phyloP scores from a whole-genome alignment of 2,113 vertebrate species.

The Orientallactaga bullata region DNA sequence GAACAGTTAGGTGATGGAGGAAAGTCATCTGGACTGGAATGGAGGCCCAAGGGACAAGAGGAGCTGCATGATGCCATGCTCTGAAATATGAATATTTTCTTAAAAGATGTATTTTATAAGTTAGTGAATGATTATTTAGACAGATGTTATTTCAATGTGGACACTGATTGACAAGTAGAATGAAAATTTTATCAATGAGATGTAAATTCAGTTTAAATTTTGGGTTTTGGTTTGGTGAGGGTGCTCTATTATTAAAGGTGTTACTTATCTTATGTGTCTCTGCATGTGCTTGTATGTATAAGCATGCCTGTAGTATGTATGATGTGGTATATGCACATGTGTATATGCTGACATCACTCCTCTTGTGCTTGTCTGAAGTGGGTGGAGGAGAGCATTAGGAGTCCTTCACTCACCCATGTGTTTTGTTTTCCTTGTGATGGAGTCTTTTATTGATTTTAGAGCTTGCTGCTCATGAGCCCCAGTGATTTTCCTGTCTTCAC shows the following conservation, averaged over 20 bases:
- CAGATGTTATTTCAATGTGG: slow-evolving; percentile 43
- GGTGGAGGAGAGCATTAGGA: too few relatives aligned
- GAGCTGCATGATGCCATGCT: background rate
- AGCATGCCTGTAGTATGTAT: too few relatives aligned
- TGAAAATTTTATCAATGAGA: slow-evolving; percentile 28
- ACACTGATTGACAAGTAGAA: slow-evolving; percentile 36
- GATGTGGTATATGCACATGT: too few relatives aligned
- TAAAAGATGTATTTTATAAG: background rate
- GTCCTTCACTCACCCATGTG: too few relatives aligned
- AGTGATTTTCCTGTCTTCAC: too few relatives aligned
- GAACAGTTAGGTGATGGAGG: background rate
- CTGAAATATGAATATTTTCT: slow-evolving; percentile 32
- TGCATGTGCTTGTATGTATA: too few relatives aligned
- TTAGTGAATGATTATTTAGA: slow-evolving; percentile 52
- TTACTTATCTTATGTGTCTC: background rate
- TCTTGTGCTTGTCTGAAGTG: too few relatives aligned
- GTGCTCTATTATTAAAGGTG: slow-evolving; percentile 27
- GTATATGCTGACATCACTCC: too few relatives aligned
- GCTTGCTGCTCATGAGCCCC: too few relatives aligned
- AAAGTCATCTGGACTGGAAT: background rate
- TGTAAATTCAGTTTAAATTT: slow-evolving; percentile 52
- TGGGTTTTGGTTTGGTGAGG: background rate
- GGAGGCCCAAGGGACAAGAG: background rate
- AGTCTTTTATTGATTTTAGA: too few relatives aligned
- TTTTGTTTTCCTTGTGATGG: too few relatives aligned